phyloP scores from a whole-genome alignment of 2,888 invertebrate genomes.

The Aphelenchoides bicaudatus region DNA sequence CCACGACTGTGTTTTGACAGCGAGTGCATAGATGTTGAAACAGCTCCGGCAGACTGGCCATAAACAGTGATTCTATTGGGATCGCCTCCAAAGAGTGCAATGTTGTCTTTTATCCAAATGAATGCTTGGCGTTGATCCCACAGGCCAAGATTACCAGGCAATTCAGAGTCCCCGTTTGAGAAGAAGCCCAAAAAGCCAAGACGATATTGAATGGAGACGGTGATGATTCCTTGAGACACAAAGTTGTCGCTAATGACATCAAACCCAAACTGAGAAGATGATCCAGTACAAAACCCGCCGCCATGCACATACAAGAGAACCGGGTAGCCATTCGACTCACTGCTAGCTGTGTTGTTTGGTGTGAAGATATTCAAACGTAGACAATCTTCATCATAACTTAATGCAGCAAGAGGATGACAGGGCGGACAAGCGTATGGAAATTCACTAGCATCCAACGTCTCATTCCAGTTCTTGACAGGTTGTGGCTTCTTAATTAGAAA shows the following conservation, averaged over 20 bases:
- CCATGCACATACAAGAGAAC: conserved; percentile 23
- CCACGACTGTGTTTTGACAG: conserved; percentile 5
- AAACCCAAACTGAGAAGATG: conserved; percentile 13
- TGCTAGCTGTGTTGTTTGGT: conserved; percentile 10
- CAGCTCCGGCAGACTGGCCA: conserved; percentile 19
- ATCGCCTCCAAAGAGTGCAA: conserved; percentile 16
- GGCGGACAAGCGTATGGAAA: conserved; percentile 14
- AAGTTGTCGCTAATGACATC: conserved; percentile 19
- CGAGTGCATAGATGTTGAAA: conserved; percentile 3
- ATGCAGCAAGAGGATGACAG: conserved; percentile 3
- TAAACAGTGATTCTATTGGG: conserved; percentile 20
- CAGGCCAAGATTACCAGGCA: conserved; percentile 18
- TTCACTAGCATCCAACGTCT: conserved; percentile 9
- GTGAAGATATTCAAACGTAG: conserved; percentile 20
- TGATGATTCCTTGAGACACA: conserved; percentile 23
- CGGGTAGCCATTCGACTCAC: conserved; percentile 19
- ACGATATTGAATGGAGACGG: conserved; percentile 25
- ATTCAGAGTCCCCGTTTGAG: conserved; percentile 15
- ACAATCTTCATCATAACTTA: conserved; percentile 19
- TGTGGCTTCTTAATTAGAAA: conserved; percentile 18
- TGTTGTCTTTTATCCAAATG: conserved; percentile 19
- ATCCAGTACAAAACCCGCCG: conserved; percentile 21
- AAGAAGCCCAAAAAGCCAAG: conserved; percentile 19
- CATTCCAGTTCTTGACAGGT: conserved; percentile 7
- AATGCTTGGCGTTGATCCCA: conserved; percentile 19